Percentiles rank a stretch among this genome's conserved stretches.
phyloP scores from a whole-genome alignment of 2,113 vertebrate species.

The Vicugna pacos region DNA sequence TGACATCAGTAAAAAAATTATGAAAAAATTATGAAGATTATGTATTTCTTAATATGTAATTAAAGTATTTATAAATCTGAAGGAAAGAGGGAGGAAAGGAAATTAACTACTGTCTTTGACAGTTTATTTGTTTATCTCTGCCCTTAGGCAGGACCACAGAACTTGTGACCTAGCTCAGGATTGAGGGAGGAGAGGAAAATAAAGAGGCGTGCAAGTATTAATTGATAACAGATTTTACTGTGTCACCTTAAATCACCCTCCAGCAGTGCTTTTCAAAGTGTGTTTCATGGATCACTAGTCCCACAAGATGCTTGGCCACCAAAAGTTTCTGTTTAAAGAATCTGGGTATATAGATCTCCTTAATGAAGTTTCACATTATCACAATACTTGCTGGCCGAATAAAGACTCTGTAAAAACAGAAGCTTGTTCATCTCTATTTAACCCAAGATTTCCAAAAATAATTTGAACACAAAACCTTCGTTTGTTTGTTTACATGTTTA shows the following conservation, averaged over 20 bases:
- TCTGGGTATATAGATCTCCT: not conserved
- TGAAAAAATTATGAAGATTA: not conserved
- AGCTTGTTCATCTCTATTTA: not conserved
- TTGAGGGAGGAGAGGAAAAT: not conserved
- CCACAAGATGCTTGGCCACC: not conserved
- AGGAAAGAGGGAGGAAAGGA: not conserved
- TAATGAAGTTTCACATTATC: not conserved
- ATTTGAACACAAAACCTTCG: not conserved
- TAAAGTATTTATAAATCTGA: not conserved
- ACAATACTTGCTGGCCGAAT: not conserved
- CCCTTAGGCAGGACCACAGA: not conserved
- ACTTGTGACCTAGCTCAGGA: slow-evolving; percentile 20
- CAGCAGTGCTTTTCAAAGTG: slow-evolving; percentile 14
- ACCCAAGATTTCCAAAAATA: not conserved
- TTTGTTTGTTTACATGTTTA: not conserved
- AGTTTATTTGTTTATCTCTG: not conserved
- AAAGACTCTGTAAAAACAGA: not conserved
- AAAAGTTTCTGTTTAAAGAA: not conserved
- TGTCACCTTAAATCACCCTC: slow-evolving; percentile 11
- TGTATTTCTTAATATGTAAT: slow-evolving; percentile 6
- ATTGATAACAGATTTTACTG: slow-evolving; percentile 43
- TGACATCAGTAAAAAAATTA: not conserved
- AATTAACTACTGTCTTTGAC: not conserved
- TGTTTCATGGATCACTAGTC: slow-evolving; percentile 1
- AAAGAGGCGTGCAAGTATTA: not conserved